Evolutionary conservation across 2,797 vertebrate genomes (phyloP).

Genomic region (Chloroceryle amazona): DNA sequence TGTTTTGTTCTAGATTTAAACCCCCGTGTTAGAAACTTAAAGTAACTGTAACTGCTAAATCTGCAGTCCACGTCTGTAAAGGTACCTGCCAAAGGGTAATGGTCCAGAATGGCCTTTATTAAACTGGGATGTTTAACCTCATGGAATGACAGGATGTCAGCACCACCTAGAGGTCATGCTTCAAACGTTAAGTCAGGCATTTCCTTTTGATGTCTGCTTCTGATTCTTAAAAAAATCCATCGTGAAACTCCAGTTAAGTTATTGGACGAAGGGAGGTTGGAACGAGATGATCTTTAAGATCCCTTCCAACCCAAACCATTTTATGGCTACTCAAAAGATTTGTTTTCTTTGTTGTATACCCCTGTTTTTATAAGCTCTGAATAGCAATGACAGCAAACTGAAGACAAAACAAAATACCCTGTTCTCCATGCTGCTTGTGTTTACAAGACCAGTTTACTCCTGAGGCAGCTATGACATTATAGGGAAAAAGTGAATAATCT

Average conservation of each 20-base stretch:
- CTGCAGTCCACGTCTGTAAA: accelerated
- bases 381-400: background rate
- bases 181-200: background rate
- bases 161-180: constrained; percentile 53
- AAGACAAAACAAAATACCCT: background rate
- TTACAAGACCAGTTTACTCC: background rate
- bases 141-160: background rate
- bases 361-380: background rate
- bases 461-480: background rate
- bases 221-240: background rate
- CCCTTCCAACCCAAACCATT: too few relatives aligned
- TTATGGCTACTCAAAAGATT: background rate
- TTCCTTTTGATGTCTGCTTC: accelerated
- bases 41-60: background rate
- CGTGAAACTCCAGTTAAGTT: background rate
- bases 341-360: background rate
- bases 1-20: background rate
- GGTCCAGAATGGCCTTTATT: accelerated
- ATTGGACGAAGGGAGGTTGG: background rate
- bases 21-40: background rate
- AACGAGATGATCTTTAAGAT: too few relatives aligned
- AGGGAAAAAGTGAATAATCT: background rate
- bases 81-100: background rate
- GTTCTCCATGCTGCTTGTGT: background rate
- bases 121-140: background rate